phyloP scores from a whole-genome alignment of 1,140 invertebrate genomes.

The Leptinotarsa lineolata region DNA sequence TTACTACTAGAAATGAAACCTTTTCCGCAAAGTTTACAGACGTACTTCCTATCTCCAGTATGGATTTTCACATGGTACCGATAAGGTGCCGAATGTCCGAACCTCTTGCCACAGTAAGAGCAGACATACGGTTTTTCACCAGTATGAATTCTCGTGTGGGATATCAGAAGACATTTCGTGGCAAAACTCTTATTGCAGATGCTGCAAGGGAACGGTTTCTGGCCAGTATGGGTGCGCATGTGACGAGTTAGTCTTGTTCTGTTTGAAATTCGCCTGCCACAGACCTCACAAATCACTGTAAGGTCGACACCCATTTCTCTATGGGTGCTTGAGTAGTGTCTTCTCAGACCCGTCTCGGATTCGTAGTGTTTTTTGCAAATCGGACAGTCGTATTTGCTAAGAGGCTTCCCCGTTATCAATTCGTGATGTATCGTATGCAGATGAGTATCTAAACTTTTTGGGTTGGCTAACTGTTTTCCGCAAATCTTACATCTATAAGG shows the following conservation, averaged over 20 bases:
- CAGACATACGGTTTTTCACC: constrained; percentile 61
- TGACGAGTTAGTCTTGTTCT: constrained; percentile 72
- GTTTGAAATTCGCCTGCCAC: constrained; percentile 75
- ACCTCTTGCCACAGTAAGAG: constrained; percentile 63
- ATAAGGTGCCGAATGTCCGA: constrained; percentile 58
- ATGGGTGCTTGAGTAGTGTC: constrained; percentile 43
- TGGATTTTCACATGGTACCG: constrained; percentile 54
- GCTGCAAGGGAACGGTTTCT: constrained; percentile 58
- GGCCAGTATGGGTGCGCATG: constrained; percentile 65
- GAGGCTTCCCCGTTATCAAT: constrained; percentile 37
- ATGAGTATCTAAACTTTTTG: constrained; percentile 42
- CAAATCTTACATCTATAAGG: constrained; percentile 71
- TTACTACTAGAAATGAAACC: constrained; percentile 44
- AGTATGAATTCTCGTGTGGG: constrained; percentile 62
- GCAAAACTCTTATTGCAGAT: constrained; percentile 60
- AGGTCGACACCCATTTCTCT: constrained; percentile 28
- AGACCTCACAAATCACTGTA: constrained; percentile 63
- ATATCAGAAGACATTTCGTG: constrained; percentile 60
- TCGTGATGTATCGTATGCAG: constrained; percentile 40
- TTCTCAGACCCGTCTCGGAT: constrained; percentile 35
- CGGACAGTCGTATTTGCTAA: constrained; percentile 41
- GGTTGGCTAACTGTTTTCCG: constrained; percentile 59
- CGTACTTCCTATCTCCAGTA: constrained; percentile 51
- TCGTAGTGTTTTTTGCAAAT: constrained; percentile 44
- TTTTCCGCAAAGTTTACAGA: constrained; percentile 52